Base-by-base conservation (phyloP, 2,797 vertebrate genomes). In the Amblyraja radiata region DNA sequence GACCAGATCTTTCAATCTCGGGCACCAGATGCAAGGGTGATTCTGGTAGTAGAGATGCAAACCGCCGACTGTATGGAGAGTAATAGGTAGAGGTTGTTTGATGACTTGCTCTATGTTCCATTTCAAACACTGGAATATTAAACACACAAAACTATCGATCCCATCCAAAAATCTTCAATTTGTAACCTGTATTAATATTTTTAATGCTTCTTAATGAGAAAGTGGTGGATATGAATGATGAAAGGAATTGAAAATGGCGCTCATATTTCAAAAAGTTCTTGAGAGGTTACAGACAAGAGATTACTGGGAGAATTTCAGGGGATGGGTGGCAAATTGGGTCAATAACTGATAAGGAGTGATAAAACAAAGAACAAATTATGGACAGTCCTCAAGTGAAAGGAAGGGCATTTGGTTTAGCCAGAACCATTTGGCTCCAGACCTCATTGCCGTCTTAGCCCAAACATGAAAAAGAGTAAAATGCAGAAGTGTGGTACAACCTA, bases 1-100 rank as follows among this genome's bases (percentile, higher is more conserved):
- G 68, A 21, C 90, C 90, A 76, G 90, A 74, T 73, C 71, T 92
- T 92, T 92, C 90, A 92, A 92, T 46, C 28, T 92, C 90, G n/a
- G 90, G 90, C 23, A 92, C 90, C 23, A 74, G 73, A 54, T 54
- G 90, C 6, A 92, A 54, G 25, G 90, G 71, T 13, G 90, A 92
- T 25, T 92, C 90, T 54, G 90, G 71, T 54, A 92, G 54, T 46
- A 46, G 71, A 92, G 68, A 39, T n/a, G 25, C 23, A 76, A 58
- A 1, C 90, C 2, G 65, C 73, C 9, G 71, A 92, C 10, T 92
- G 65, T 74, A 92, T 54, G 71, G 90, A 92, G 90, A 92, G 68
- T 76, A 76, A 76, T 92, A 92, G 76, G 68, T 92, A 74, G 90
- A 92, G 74, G 71, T 25, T 58, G 71, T 73, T 92, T 74, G 90